These are phyloP conservation scores for Bubo bubo DNA, from an alignment of 2,113 vertebrate species.

Conservation along the genomic window DNA sequence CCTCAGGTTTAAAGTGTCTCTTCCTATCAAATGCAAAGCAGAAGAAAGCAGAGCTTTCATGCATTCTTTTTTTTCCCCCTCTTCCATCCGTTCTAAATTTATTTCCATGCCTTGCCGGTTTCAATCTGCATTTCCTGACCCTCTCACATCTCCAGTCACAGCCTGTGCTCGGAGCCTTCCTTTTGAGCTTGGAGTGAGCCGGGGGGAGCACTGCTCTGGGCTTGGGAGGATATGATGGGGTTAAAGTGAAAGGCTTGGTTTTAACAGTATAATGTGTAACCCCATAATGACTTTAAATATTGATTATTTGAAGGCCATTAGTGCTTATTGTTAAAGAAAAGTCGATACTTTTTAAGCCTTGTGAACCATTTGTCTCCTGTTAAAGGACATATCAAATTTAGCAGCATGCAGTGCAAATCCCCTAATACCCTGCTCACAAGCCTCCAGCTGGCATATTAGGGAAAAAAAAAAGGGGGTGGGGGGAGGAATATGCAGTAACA, in stretches of 20 bases:
- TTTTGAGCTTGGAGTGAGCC: neutral
- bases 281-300: constrained; percentile 91
- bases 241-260: constrained; percentile 67
- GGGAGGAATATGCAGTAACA: neutral
- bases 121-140: constrained; percentile 59
- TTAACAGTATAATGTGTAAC: constrained; percentile 76
- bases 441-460: constrained; percentile 35
- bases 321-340: constrained; percentile 95
- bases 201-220: neutral
- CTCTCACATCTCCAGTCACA: constrained; percentile 34
- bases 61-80: neutral
- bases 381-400: constrained; percentile 90
- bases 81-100: constrained; percentile 57
- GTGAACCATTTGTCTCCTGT: constrained; percentile 90
- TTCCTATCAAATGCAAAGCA: constrained; percentile 57
- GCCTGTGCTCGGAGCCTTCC: neutral
- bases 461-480: neutral
- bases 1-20: constrained; percentile 60
- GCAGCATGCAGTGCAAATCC: constrained; percentile 86
- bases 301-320: constrained; percentile 95
- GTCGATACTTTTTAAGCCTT: constrained; percentile 90
- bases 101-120: constrained; percentile 66
- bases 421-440: constrained; percentile 53
- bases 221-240: constrained; percentile 43
- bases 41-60: constrained; percentile 44